These are phyloP conservation scores for Lordiphosa fenestrarum DNA, from an alignment of 2,888 invertebrate genomes.

Conservation along the genomic window DNA sequence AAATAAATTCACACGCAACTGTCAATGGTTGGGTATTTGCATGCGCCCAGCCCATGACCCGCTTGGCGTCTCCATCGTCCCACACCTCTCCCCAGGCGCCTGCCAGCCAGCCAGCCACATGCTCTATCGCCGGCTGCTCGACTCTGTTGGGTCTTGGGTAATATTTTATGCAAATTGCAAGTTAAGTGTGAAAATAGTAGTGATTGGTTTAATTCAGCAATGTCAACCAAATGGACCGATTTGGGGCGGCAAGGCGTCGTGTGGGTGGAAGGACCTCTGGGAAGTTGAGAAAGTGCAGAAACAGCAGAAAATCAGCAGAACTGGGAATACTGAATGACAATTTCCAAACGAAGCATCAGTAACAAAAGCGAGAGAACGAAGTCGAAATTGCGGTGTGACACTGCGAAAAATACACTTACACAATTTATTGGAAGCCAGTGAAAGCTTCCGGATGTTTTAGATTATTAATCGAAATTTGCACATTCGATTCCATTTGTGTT, in stretches of 20 bases:
- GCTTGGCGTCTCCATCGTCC: constrained; percentile 9
- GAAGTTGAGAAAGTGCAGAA: constrained; percentile 59
- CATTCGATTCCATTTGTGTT: too few relatives aligned
- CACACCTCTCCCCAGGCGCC: constrained; percentile 7
- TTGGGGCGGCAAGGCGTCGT: constrained; percentile 1
- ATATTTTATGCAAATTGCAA: constrained; percentile 79
- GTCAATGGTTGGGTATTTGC: constrained; percentile 67
- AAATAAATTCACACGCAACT: constrained; percentile 71
- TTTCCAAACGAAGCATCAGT: constrained; percentile 59
- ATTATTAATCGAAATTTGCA: neutral
- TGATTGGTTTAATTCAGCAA: constrained; percentile 79
- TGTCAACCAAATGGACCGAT: constrained; percentile 64
- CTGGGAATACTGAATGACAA: constrained; percentile 63
- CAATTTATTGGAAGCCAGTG: neutral
- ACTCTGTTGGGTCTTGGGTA: constrained; percentile 74
- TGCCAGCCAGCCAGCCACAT: neutral
- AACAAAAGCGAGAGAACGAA: constrained; percentile 41
- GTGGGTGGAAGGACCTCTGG: constrained; percentile 14
- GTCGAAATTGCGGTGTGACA: neutral
- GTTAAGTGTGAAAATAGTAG: constrained; percentile 79
- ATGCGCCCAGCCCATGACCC: constrained; percentile 33
- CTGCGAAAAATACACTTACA: neutral
- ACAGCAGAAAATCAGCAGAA: constrained; percentile 62
- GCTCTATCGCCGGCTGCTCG: constrained; percentile 49
- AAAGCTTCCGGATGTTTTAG: neutral